Conservation (phyloP, 92 coral and sea anemone genomes). For the Porites divaricata region DNA sequence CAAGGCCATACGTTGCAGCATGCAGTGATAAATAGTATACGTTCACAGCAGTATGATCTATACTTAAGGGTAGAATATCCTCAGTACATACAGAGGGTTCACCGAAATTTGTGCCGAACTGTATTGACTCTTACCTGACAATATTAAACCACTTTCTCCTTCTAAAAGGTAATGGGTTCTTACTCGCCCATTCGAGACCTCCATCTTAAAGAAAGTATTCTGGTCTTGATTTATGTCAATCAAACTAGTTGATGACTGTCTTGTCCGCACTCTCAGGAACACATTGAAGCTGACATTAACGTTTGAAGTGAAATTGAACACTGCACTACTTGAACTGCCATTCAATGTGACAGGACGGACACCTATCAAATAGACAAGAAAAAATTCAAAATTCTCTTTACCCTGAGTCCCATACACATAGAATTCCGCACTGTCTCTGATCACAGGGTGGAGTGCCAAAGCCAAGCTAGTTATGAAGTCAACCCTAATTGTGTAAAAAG, state of each 20-base stretch:
- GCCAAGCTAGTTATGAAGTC: too few relatives aligned
- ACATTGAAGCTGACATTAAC: constrained; percentile 35
- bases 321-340: constrained; percentile 66
- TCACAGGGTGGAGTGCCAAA: too few relatives aligned
- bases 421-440: too few relatives aligned
- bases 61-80: too few relatives aligned
- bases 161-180: constrained; percentile 55
- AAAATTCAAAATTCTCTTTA: not conserved
- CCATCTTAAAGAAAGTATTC: constrained; percentile 53
- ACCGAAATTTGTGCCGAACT: too few relatives aligned
- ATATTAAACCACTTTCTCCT: constrained; percentile 49
- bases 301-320: constrained; percentile 56
- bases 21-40: too few relatives aligned
- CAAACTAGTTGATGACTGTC: constrained; percentile 60
- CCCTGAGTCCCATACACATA: too few relatives aligned
- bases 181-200: constrained; percentile 55
- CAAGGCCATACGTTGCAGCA: too few relatives aligned
- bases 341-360: constrained; percentile 81
- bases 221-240: constrained; percentile 41
- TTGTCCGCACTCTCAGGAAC: constrained; percentile 72
- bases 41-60: too few relatives aligned
- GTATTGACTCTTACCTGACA: constrained; percentile 62
- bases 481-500: too few relatives aligned
- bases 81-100: too few relatives aligned
- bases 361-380: constrained; percentile 55